Evolutionary conservation across 2,113 vertebrate genomes (phyloP), one percentile per base, ranked within the genome.

Genomic region (Corythoichthys intestinalis): DNA sequence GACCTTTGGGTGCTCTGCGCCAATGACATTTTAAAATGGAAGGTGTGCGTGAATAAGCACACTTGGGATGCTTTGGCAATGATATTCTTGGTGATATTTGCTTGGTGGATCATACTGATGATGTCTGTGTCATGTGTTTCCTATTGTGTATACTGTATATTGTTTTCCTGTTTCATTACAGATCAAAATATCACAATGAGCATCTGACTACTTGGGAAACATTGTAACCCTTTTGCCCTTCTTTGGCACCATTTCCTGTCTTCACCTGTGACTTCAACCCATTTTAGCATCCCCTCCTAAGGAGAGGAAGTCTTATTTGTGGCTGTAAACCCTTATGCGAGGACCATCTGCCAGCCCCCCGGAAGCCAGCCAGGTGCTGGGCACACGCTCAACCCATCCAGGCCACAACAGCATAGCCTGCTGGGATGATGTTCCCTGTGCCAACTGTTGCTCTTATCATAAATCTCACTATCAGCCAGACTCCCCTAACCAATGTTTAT

Each of bases 321-420:
- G 66, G 70, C 78, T 68, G 63, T 61, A 78, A 83, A 73, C 76
- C 76, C 64, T 20, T 63, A 75, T 65, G 83, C 83, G 70, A 54
- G 6, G 62, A 76, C 92, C 92, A 92, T 93, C 90, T 92, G 91
- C 86, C 89, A 86, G 72, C 78, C 73, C 81, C 75, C 34, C 50
- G 81, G 88, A 80, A 76, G 66, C 4, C 66, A 77, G 76, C 74
- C 91, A 90, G 88, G 89, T 86, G 81, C 86, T 76, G 81, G 79
- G 85, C 74, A 80, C 57, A 20, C 75, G 87, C 83, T 83, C 83
- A 78, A 85, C 71, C 85, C 81, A 77, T 80, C 82, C 70, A 78
- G 72, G 75, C 73, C 81, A 85, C 86, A 90, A 87, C 89, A 91
- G 84, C 87, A 82, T 84, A 76, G 65, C 83, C 85, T 82, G 78